Evolutionary conservation across 2,797 vertebrate species (phyloP).

Genomic region (Microchirus variegatus): DNA sequence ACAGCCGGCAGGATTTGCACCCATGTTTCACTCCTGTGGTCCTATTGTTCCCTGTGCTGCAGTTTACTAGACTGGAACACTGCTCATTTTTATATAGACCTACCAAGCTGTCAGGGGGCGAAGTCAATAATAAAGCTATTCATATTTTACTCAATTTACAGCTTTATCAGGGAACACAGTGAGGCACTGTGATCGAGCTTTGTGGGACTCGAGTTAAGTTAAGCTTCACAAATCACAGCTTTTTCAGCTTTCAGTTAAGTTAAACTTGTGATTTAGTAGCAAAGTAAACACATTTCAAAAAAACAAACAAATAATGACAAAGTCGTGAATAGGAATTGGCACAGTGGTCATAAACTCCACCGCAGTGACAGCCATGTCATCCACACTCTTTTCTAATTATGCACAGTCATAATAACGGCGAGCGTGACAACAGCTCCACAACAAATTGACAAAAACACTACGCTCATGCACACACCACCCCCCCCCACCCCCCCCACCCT

Average conservation of each 20-base stretch:
- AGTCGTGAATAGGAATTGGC: too few species aligned
- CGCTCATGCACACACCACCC: slow-evolving; percentile 6
- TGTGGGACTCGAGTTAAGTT: slow-evolving; percentile 24
- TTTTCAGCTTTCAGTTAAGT: not conserved
- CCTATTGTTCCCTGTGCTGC: slow-evolving; percentile 63
- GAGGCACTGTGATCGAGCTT: slow-evolving; percentile 43
- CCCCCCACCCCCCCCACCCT: too few species aligned
- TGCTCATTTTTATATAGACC: slow-evolving; percentile 59
- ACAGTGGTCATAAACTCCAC: too few species aligned
- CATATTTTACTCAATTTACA: slow-evolving; percentile 61
- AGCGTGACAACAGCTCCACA: slow-evolving; percentile 16
- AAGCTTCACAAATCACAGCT: slow-evolving; percentile 16
- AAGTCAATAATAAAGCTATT: slow-evolving; percentile 67
- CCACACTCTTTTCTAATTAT: slow-evolving; percentile 12
- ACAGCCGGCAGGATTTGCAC: slow-evolving; percentile 70
- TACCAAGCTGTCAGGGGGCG: slow-evolving; percentile 55
- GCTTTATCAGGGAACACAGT: slow-evolving; percentile 47
- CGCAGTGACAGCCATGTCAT: slow-evolving; percentile 10
- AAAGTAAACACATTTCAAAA: not conserved
- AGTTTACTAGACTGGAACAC: slow-evolving; percentile 64
- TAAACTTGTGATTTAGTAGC: slow-evolving; percentile 1
- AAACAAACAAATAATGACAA: too few species aligned
- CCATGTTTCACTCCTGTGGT: slow-evolving; percentile 73
- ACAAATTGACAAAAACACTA: slow-evolving; percentile 16
- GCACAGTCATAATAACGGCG: slow-evolving; percentile 29